Evolutionary conservation across 2,113 vertebrate species (phyloP).

Genomic region (Cryptotis parvus): DNA sequence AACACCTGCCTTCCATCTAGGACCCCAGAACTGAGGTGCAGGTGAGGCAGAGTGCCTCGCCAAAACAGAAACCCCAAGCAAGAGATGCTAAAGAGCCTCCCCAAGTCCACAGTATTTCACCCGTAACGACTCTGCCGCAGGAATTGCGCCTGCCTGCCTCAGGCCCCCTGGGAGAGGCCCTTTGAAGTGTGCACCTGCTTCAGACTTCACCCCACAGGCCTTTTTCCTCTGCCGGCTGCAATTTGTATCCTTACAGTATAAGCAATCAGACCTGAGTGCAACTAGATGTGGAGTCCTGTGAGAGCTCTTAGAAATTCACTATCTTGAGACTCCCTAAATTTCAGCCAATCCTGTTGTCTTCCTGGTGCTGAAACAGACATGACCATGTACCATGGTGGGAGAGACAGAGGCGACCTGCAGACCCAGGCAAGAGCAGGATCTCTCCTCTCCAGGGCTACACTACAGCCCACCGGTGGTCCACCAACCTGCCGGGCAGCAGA

Average conservation of each 20-base stretch:
- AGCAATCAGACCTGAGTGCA: not conserved
- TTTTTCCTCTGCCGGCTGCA: not conserved
- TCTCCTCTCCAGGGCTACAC: too few species aligned
- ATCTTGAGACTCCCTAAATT: not conserved
- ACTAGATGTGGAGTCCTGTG: not conserved
- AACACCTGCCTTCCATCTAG: not conserved
- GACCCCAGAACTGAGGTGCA: not conserved
- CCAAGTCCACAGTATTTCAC: not conserved
- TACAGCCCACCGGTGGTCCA: not conserved
- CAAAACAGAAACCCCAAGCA: not conserved
- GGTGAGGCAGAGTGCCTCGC: not conserved
- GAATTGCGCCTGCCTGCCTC: not conserved
- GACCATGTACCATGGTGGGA: not conserved
- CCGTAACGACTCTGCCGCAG: not conserved
- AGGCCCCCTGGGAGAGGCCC: not conserved
- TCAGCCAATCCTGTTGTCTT: not conserved
- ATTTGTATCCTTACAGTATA: not conserved
- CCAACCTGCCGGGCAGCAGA: not conserved
- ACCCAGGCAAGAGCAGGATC: not conserved
- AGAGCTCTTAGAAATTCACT: not conserved
- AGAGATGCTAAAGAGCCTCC: not conserved
- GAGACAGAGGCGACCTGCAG: not conserved
- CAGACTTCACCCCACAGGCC: not conserved
- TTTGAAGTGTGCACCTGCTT: too few species aligned
- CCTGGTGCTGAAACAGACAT: not conserved